Percentiles rank a stretch among this genome's conserved stretches.
These are phyloP conservation scores for Philypnodon macrostomus DNA, from an alignment of 2,797 vertebrate genomes.

Conservation along the genomic window DNA sequence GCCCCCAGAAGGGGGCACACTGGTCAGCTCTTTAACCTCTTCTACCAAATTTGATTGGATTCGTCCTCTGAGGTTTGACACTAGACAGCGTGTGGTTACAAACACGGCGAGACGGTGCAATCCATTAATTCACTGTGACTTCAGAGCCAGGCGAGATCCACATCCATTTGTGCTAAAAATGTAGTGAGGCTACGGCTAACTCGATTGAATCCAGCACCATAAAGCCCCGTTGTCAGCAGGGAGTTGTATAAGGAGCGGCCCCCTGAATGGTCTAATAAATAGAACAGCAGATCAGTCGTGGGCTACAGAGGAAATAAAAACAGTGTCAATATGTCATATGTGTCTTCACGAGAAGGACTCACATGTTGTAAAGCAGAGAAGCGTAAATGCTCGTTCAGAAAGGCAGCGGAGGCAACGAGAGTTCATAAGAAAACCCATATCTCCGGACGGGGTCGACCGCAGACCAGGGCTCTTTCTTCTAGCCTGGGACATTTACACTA, in stretches of 20 bases:
- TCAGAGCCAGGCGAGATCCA: conserved; percentile 39
- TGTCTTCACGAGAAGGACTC: conserved; percentile 46
- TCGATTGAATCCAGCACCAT: conserved; percentile 64
- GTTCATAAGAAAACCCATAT: conserved; percentile 36
- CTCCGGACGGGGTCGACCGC: no score
- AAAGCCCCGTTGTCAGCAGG: conserved; percentile 63
- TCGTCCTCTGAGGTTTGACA: conserved; percentile 72
- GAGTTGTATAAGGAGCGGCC: conserved; percentile 42
- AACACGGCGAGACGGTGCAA: conserved; percentile 53
- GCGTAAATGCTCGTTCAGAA: conserved; percentile 30
- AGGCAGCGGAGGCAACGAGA: conserved; percentile 10
- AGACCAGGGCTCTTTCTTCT: no score
- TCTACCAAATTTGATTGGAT: conserved; percentile 76
- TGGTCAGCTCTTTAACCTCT: conserved; percentile 71
- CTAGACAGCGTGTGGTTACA: conserved; percentile 52
- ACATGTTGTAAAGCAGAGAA: conserved; percentile 34
- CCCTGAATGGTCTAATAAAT: conserved; percentile 63
- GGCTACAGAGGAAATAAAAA: conserved; percentile 57
- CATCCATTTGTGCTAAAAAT: conserved; percentile 51
- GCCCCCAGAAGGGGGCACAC: conserved; percentile 54
- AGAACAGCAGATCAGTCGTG: conserved; percentile 62
- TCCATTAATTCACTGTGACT: conserved; percentile 58
- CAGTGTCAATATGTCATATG: conserved; percentile 48
- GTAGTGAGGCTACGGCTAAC: conserved; percentile 51
- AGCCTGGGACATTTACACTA: no score